Base-by-base conservation (phyloP, 2,888 invertebrate species). In the Amphiduros pacificus region DNA sequence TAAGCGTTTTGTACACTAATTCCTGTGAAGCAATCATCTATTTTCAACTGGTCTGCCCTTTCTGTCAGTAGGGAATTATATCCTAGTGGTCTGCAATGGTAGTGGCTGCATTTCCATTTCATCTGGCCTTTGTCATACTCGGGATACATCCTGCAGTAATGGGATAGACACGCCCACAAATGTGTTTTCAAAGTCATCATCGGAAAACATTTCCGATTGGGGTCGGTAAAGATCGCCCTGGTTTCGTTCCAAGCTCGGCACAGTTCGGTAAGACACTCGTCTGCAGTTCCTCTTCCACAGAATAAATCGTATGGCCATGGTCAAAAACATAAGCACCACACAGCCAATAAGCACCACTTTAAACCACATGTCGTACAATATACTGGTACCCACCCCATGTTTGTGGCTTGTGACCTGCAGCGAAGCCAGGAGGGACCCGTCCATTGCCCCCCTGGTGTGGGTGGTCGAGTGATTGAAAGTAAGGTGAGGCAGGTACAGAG, bases 101-200 rank as follows among this genome's bases (percentile, higher is more conserved):
- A n/a, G n/a, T n/a, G n/a, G n/a, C n/a, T n/a, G n/a, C n/a, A n/a
- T n/a, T n/a, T n/a, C n/a, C n/a, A n/a, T n/a, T n/a, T n/a, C n/a
- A n/a, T n/a, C n/a, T n/a, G n/a, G n/a, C n/a, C n/a, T n/a, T n/a
- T 44, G 28, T 60, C 50, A 61, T 44, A 63, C 29, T n/a, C 54
- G 48, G 2, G 68, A 65, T 22, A 62, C 62, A 17, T 69, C 68
- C 29, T 69, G 68, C 24, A 69, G 36, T 6, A 67, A 52, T 6
- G 67, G 68, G 31, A 69, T 63, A n/a, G 65, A 67, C 2, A 69
- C 65, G 14, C 68, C 68, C 1, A 69, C 68, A 36, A 65, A 67
- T 0, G 67, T 67, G 44, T 69, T 64, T 28, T 67, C 67, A 36
- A 63, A 69, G 29, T 69, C 68, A 20, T 69, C 68, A 52, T 61